These are phyloP conservation scores for Heliconius erato DNA, from an alignment of 2,888 invertebrate genomes.

Conservation along the genomic window DNA sequence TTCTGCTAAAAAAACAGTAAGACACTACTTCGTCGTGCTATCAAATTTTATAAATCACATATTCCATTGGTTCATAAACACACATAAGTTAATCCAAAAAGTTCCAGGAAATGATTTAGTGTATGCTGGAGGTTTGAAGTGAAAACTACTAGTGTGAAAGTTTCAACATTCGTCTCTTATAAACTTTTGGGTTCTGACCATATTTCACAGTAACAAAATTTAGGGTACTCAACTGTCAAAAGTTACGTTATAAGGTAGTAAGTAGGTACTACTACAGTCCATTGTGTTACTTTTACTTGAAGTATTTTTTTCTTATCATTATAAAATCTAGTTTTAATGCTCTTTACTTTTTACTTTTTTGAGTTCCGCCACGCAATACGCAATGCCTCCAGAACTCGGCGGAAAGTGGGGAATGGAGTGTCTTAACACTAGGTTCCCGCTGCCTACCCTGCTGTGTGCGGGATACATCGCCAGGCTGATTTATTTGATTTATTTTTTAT, in stretches of 20 bases:
- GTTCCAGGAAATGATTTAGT: slow-evolving; percentile 29
- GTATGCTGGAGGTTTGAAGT: slow-evolving; percentile 23
- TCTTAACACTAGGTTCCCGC: no score
- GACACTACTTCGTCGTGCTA: no score
- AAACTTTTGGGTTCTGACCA: slow-evolving; percentile 50
- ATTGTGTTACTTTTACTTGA: slow-evolving; percentile 34
- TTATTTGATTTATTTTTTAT: no score
- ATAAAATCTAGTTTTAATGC: neutral
- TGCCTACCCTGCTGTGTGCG: no score
- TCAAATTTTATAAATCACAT: neutral
- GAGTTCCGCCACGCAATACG: no score
- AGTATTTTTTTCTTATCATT: slow-evolving; percentile 9
- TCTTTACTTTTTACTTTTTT: neutral
- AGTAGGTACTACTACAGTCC: slow-evolving; percentile 32
- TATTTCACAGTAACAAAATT: slow-evolving; percentile 50
- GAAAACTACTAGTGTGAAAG: slow-evolving; percentile 38
- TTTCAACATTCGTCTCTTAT: slow-evolving; percentile 48
- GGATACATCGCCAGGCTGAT: no score
- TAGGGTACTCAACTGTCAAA: slow-evolving; percentile 49
- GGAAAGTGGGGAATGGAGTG: no score
- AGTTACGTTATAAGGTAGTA: slow-evolving; percentile 45
- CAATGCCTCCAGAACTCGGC: no score
- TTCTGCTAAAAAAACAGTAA: no score
- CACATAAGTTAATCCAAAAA: slow-evolving; percentile 1
- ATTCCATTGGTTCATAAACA: neutral